phyloP scores from a whole-genome alignment of 2,888 invertebrate genomes.

The Amphipyra tragopoginis region DNA sequence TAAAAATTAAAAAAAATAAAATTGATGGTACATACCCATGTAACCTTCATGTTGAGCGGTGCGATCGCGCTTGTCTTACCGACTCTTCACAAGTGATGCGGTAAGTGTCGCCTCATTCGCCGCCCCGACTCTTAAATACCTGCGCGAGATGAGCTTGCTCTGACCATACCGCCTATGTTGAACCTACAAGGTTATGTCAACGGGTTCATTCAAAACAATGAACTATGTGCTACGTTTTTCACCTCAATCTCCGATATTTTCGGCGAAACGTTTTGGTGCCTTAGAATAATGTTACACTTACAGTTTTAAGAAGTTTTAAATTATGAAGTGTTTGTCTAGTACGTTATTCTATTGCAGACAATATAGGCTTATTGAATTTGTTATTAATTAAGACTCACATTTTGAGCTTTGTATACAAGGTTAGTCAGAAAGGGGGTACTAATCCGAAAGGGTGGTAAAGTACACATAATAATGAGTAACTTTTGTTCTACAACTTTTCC shows the following conservation, averaged over 20 bases:
- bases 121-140: conserved; percentile 79
- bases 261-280: conserved; percentile 22
- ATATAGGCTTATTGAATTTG: too few relatives aligned
- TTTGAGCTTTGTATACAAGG: too few relatives aligned
- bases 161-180: conserved; percentile 63
- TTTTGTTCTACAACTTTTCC: too few relatives aligned
- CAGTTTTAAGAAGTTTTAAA: not conserved
- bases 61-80: conserved; percentile 55
- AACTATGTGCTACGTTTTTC: conserved; percentile 41
- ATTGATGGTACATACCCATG: conserved; percentile 76
- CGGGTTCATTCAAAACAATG: conserved; percentile 66
- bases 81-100: conserved; percentile 71
- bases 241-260: conserved; percentile 23
- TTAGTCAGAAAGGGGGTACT: too few relatives aligned
- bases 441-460: too few relatives aligned
- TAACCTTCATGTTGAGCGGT: conserved; percentile 71
- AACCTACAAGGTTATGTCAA: conserved; percentile 76
- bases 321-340: too few relatives aligned
- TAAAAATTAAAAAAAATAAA: conserved; percentile 1
- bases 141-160: conserved; percentile 58
- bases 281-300: not conserved
- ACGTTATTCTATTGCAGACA: not conserved
- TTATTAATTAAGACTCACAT: too few relatives aligned
- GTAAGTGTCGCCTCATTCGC: conserved; percentile 74
- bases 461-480: too few relatives aligned